phyloP scores from a whole-genome alignment of 2,113 vertebrate species.

The Etheostoma cragini region DNA sequence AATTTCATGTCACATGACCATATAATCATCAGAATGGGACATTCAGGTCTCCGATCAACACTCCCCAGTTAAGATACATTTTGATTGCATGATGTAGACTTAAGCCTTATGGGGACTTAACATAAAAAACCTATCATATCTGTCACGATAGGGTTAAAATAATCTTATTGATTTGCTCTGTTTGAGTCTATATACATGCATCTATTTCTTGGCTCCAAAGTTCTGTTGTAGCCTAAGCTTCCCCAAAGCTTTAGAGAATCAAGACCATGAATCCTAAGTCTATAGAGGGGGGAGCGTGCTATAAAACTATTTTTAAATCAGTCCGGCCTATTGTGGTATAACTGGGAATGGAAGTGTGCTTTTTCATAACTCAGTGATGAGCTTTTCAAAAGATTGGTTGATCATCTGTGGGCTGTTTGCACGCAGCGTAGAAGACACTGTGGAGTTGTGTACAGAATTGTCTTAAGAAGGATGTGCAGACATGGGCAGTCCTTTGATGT shows the following conservation, averaged over 20 bases:
- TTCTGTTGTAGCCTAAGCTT: constrained; percentile 25
- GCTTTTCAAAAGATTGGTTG: constrained; percentile 9
- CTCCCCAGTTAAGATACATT: constrained; percentile 1
- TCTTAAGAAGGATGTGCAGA: neutral
- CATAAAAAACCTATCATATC: constrained; percentile 42
- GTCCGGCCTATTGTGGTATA: constrained; percentile 9
- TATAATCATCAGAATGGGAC: constrained; percentile 25
- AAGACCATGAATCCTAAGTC: constrained; percentile 8
- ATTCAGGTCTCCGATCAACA: constrained; percentile 28
- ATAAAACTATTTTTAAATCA: constrained; percentile 28
- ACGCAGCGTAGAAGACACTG: neutral
- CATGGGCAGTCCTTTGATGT: neutral
- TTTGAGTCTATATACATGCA: constrained; percentile 37
- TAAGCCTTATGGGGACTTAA: constrained; percentile 31
- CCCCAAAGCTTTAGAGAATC: constrained; percentile 19
- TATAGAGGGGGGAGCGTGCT: neutral
- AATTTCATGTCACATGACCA: constrained; percentile 26
- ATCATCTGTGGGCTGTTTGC: constrained; percentile 1
- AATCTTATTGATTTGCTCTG: constrained; percentile 47
- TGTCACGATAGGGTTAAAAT: constrained; percentile 34
- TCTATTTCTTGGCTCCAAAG: constrained; percentile 17
- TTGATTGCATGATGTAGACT: constrained; percentile 30
- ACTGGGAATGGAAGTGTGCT: neutral
- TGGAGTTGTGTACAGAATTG: neutral
- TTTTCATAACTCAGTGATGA: constrained; percentile 12